Percentiles rank a stretch among this genome's conserved stretches.
These are phyloP conservation scores for Calyptomena viridis DNA, from an alignment of 2,113 vertebrate species.

Conservation along the genomic window DNA sequence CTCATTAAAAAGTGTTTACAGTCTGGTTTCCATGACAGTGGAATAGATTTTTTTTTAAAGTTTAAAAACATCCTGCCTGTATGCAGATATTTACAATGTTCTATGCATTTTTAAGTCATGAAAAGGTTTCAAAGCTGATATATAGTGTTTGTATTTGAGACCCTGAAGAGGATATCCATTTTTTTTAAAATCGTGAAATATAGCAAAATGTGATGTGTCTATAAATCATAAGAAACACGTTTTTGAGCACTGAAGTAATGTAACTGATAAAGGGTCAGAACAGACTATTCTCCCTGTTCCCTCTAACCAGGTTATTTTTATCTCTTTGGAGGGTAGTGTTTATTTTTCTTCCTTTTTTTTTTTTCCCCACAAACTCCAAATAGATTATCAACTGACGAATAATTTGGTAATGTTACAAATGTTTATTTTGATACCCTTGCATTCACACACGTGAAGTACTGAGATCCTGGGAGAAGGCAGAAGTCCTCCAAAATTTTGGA, in stretches of 20 bases:
- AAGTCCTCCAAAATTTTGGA: not conserved
- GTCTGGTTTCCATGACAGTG: not conserved
- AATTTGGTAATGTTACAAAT: not conserved
- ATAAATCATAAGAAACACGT: not conserved
- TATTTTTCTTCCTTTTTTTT: not conserved
- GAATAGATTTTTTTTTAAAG: not conserved
- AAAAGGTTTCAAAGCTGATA: not conserved
- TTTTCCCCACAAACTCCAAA: not conserved
- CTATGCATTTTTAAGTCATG: not conserved
- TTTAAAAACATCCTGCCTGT: not conserved
- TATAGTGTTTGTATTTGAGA: not conserved
- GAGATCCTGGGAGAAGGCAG: not conserved
- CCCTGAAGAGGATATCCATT: not conserved
- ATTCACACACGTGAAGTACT: not conserved
- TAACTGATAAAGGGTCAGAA: not conserved
- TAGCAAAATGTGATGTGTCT: not conserved
- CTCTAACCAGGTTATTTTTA: not conserved
- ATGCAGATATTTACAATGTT: not conserved
- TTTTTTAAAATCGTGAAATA: not conserved
- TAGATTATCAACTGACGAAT: not conserved
- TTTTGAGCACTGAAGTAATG: not conserved
- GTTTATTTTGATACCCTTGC: not conserved
- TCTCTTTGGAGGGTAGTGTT: not conserved
- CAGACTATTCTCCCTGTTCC: not conserved
- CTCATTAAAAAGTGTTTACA: not conserved